These are phyloP conservation scores for Megalops atlanticus DNA, from an alignment of 2,113 vertebrate species.

Conservation along the genomic window DNA sequence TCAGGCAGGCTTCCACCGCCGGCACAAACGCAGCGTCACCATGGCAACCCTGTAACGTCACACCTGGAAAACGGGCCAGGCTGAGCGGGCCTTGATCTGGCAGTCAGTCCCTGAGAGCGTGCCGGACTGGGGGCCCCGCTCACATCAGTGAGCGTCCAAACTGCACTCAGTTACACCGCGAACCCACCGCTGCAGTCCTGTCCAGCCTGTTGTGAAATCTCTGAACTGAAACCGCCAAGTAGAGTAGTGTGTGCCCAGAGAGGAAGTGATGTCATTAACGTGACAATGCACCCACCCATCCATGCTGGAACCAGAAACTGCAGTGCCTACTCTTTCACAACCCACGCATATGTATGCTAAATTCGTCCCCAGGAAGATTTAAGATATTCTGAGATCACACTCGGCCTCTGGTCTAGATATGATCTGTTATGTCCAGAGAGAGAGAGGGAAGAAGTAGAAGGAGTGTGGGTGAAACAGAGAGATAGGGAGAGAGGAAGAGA, in stretches of 20 bases:
- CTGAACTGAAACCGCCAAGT: background rate
- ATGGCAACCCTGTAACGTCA: background rate
- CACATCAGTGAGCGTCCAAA: background rate
- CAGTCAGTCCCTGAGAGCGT: too few species aligned
- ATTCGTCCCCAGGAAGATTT: too few species aligned
- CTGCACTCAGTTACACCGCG: background rate
- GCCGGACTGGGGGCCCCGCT: too few species aligned
- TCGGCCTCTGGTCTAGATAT: too few species aligned
- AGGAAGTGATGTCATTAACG: background rate
- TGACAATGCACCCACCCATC: too few species aligned
- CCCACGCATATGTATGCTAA: background rate
- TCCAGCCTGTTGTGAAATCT: background rate
- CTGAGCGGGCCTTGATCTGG: background rate
- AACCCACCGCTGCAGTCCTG: background rate
- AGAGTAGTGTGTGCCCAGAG: background rate
- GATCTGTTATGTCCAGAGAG: too few species aligned
- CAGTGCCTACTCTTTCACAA: background rate
- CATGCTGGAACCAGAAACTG: background rate
- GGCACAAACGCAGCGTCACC: background rate
- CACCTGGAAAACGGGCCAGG: background rate
- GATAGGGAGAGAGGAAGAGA: too few species aligned
- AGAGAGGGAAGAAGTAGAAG: background rate
- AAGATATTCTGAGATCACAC: background rate
- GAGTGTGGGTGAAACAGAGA: background rate
- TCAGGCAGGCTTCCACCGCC: too few species aligned